Conservation (phyloP, 2,797 vertebrate species). For the Ammospiza maritima region DNA sequence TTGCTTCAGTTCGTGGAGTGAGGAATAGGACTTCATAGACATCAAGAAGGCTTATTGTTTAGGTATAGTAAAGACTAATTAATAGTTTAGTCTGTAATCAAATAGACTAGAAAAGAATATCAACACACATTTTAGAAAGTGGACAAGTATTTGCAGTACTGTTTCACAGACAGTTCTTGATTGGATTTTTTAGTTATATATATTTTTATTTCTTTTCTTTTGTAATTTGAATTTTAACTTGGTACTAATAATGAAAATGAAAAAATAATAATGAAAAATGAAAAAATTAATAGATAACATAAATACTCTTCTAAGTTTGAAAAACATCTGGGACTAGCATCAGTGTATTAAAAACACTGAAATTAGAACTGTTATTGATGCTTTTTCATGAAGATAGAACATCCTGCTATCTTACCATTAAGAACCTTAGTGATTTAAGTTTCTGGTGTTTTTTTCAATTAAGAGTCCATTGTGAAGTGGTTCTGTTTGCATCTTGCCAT, state of each 20-base stretch:
- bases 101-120: background rate
- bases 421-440: background rate
- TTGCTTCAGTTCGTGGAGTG: background rate
- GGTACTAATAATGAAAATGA: background rate
- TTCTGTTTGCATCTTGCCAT: background rate
- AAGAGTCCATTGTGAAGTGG: background rate
- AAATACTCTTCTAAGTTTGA: background rate
- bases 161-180: background rate
- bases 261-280: background rate
- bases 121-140: background rate
- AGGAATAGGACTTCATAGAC: background rate
- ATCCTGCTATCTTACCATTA: background rate
- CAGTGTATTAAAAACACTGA: background rate
- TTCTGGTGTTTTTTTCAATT: background rate
- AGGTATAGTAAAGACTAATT: slow-evolving; percentile 26
- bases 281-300: background rate
- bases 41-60: slow-evolving; percentile 7
- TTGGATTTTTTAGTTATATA: background rate
- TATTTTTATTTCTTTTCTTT: background rate
- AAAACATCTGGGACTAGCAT: background rate
- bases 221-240: background rate
- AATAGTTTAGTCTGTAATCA: background rate
- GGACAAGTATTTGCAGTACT: background rate
- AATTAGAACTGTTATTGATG: background rate
- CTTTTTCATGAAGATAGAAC: background rate